Evolutionary conservation across 2,888 invertebrate species (phyloP).

Genomic region (Busseola fusca): DNA sequence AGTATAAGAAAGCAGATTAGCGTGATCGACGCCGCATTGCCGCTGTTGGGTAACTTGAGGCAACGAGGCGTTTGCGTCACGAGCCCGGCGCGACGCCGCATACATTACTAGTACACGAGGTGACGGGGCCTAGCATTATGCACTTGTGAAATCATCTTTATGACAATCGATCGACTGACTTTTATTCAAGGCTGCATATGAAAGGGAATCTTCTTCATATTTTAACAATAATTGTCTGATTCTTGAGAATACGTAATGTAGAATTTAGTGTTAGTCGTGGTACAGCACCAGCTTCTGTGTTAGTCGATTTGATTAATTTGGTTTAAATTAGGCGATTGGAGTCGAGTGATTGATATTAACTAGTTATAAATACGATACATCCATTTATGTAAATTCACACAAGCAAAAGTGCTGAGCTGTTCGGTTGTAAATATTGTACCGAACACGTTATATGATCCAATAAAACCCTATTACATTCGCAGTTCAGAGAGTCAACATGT

Average conservation of each 20-base stretch:
- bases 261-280: too few species aligned
- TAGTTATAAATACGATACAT: background rate
- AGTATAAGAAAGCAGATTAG: slow-evolving; percentile 76
- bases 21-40: slow-evolving; percentile 81
- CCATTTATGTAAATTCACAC: background rate
- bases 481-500: slow-evolving; percentile 3
- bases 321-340: too few species aligned
- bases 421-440: background rate
- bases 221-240: slow-evolving; percentile 5
- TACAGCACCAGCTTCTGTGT: too few species aligned
- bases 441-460: background rate
- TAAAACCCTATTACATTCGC: slow-evolving; percentile 2
- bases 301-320: too few species aligned
- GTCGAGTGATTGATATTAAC: background rate
- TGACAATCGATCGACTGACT: slow-evolving; percentile 63
- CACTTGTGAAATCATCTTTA: slow-evolving; percentile 66
- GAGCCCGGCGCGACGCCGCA: slow-evolving; percentile 50
- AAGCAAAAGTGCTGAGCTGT: background rate
- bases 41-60: slow-evolving; percentile 75
- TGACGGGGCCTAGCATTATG: slow-evolving; percentile 66
- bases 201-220: slow-evolving; percentile 36
- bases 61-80: slow-evolving; percentile 68
- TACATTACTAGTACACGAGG: slow-evolving; percentile 56
- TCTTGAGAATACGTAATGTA: slow-evolving; percentile 11
- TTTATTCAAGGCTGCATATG: slow-evolving; percentile 62